Conservation (phyloP, 2,888 invertebrate genomes). For the Euzetes globulus region DNA sequence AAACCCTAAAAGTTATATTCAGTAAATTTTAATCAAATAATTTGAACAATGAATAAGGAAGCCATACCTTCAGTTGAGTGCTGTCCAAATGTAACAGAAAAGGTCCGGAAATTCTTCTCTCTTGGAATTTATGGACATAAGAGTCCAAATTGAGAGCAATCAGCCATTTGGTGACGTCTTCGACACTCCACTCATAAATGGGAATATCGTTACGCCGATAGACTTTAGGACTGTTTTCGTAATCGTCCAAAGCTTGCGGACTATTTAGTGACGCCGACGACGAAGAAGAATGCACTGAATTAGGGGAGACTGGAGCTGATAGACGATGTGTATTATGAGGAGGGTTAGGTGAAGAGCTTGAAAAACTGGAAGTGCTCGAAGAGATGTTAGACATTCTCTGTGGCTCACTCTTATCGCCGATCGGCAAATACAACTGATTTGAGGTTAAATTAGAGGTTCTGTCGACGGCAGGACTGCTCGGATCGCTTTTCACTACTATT, state of each 20-base stretch:
- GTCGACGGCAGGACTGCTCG: slow-evolving; percentile 1
- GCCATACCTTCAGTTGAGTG: slow-evolving; percentile 68
- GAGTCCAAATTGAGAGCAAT: slow-evolving; percentile 70
- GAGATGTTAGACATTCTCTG: background rate
- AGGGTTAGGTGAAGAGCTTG: slow-evolving; percentile 9
- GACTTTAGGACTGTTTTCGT: background rate
- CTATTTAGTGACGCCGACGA: slow-evolving; percentile 9
- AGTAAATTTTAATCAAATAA: background rate
- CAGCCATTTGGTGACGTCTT: slow-evolving; percentile 88
- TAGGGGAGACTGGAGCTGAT: slow-evolving; percentile 6
- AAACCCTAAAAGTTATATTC: slow-evolving; percentile 46
- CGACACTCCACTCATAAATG: slow-evolving; percentile 68
- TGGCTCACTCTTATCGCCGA: background rate
- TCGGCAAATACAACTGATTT: slow-evolving; percentile 15
- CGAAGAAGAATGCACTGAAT: slow-evolving; percentile 4
- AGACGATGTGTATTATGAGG: slow-evolving; percentile 2
- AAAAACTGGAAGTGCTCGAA: background rate
- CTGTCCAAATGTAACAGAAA: slow-evolving; percentile 80
- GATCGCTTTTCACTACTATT: background rate
- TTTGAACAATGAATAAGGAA: background rate
- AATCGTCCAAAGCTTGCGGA: background rate
- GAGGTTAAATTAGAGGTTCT: background rate
- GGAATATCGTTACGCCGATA: slow-evolving; percentile 4
- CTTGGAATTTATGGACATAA: slow-evolving; percentile 76
- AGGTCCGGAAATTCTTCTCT: slow-evolving; percentile 78